These are phyloP conservation scores for Abrostola tripartita DNA, from an alignment of 2,888 invertebrate genomes.

Conservation along the genomic window DNA sequence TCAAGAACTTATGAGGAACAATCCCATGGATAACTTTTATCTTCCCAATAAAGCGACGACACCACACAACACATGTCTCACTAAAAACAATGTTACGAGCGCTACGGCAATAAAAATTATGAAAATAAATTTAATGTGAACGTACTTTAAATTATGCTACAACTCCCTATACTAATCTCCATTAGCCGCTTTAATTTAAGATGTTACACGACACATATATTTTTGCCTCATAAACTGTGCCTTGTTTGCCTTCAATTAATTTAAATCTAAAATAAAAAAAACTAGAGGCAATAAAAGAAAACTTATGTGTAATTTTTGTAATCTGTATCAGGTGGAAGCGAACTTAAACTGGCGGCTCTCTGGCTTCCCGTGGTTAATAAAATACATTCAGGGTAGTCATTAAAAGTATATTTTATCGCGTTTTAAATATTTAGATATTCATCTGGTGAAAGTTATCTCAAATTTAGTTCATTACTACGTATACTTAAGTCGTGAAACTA, in stretches of 20 bases:
- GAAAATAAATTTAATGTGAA: constrained; percentile 71
- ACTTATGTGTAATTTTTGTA: constrained; percentile 80
- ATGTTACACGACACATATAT: constrained; percentile 70
- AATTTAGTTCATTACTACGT: constrained; percentile 79
- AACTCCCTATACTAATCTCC: constrained; percentile 68
- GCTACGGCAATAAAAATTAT: constrained; percentile 69
- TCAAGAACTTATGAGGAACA: neutral
- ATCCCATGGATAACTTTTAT: neutral
- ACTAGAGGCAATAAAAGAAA: constrained; percentile 76
- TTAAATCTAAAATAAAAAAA: constrained; percentile 81
- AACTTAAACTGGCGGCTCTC: constrained; percentile 59
- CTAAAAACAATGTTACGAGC: constrained; percentile 65
- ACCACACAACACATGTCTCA: constrained; percentile 41
- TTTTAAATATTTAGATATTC: constrained; percentile 87
- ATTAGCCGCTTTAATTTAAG: constrained; percentile 70
- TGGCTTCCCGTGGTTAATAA: constrained; percentile 78
- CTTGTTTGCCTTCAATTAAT: constrained; percentile 85
- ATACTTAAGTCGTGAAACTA: constrained; percentile 72
- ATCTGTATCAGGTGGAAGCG: constrained; percentile 76
- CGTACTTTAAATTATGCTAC: constrained; percentile 73
- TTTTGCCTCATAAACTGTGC: constrained; percentile 72
- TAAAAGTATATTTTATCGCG: constrained; percentile 86
- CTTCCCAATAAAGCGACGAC: constrained; percentile 1
- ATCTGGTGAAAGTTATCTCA: constrained; percentile 85
- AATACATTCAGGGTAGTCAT: constrained; percentile 80